Evolutionary conservation across 2,888 invertebrate species (phyloP), one percentile per base, ranked within the genome.

Genomic region (Eumacrocentrus americanus): DNA sequence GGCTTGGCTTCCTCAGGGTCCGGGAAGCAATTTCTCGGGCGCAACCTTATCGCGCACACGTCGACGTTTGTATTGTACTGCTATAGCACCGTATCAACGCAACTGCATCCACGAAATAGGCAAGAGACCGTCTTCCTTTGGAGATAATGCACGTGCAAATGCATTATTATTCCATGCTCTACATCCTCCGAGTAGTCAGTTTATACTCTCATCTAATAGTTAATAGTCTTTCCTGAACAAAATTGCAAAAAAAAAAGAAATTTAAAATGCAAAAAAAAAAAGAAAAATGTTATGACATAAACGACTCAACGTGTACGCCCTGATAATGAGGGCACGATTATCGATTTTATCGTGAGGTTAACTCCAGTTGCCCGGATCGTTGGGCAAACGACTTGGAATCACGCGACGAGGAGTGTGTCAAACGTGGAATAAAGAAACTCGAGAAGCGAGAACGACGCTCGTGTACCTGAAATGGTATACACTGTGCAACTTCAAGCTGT

Each of bases 21-120:
- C 55, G 58, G 58, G 52, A 65, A 65, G 65, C 62, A 65, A 65
- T 62, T 65, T 65, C 58, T 65, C 46, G 53, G 40, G 52, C 56
- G 55, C 57, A 65, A 55, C 56, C 58, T 65, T 65, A 65, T 65
- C 61, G 58, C 62, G 55, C 48, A 52, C 34, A 52, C 48, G 58
- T 48, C 53, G 53, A 62, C 62, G 50, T 52, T 59, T 62, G 62
- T 62, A 65, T 65, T 62, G 61, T 62, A 20, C 54, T 51, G 18
- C 46, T 56, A 61, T 57, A 53, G 56, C 52, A 51, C 29, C 48
- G 40, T 38, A 59, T 53, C 59, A 59, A 54, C 54, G 60, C 22
- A 35, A 51, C 34, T 50, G 34, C 48, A 58, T 58, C 35, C 34
- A 34, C 22, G 48, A 60, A 48, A 54, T 54, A 54, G 42, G 25